These are phyloP conservation scores for Cichlasoma orientale DNA, from an alignment of 2,797 vertebrate genomes.

Conservation along the genomic window DNA sequence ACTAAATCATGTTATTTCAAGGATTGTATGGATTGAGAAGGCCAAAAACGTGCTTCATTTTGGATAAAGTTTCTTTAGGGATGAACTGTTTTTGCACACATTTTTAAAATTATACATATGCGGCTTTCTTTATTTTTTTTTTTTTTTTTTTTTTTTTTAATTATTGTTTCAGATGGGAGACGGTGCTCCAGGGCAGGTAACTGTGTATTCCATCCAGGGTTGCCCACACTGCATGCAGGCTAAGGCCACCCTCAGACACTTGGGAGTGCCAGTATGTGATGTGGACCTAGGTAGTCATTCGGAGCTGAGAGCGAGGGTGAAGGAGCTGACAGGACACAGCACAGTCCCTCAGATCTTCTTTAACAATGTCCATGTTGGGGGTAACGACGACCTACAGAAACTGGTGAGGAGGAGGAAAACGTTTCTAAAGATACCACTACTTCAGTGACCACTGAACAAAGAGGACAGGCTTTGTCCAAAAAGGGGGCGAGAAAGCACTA, in stretches of 20 bases:
- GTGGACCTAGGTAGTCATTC: conserved; percentile 76
- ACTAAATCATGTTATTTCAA: not conserved
- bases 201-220: conserved; percentile 79
- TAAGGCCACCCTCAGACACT: conserved; percentile 67
- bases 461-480: not conserved
- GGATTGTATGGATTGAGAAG: not conserved
- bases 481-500: not conserved
- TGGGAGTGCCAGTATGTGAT: conserved; percentile 74
- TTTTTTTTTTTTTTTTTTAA: too few species aligned
- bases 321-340: conserved; percentile 74
- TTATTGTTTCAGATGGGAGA: conserved; percentile 73
- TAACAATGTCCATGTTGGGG: conserved; percentile 78
- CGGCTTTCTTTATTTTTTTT: conserved; percentile 5
- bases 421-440: not conserved
- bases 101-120: not conserved
- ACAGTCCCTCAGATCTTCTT: conserved; percentile 85
- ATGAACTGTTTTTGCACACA: not conserved
- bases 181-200: conserved; percentile 71
- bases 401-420: conserved; percentile 65
- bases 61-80: not conserved
- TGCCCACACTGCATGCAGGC: conserved; percentile 81
- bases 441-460: not conserved
- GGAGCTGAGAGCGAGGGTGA: conserved; percentile 67
- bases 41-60: not conserved
- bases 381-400: conserved; percentile 77